phyloP scores from a whole-genome alignment of 1,140 invertebrate genomes.

The Megalonaias nervosa region DNA sequence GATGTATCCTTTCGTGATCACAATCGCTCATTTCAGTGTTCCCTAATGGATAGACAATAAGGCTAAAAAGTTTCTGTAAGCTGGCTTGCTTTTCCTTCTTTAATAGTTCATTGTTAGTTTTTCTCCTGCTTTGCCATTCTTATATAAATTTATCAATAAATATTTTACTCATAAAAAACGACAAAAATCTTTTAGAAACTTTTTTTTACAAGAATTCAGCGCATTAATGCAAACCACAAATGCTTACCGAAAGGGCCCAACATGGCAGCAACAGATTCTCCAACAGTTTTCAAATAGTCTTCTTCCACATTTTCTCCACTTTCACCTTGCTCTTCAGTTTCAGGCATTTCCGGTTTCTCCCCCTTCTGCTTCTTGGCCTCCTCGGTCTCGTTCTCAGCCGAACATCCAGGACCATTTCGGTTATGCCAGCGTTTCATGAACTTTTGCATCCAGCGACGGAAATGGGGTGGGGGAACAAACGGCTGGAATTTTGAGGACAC shows the following conservation, averaged over 20 bases:
- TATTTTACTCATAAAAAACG: too few species aligned
- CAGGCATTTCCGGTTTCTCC: background rate
- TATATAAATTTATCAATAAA: too few species aligned
- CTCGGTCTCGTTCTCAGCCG: conserved; percentile 13
- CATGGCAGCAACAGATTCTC: conserved; percentile 71
- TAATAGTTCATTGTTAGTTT: too few species aligned
- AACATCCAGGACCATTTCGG: conserved; percentile 9
- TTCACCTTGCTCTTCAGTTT: conserved; percentile 15
- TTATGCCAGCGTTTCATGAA: conserved; percentile 45
- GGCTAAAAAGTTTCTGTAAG: too few species aligned
- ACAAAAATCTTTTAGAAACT: too few species aligned
- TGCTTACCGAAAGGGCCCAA: conserved; percentile 72
- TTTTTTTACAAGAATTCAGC: too few species aligned
- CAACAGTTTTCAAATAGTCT: conserved; percentile 69
- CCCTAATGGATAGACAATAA: too few species aligned
- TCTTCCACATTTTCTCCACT: conserved; percentile 35
- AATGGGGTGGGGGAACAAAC: conserved; percentile 43
- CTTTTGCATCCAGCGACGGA: conserved; percentile 43
- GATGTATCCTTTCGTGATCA: too few species aligned
- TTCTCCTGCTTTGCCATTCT: too few species aligned
- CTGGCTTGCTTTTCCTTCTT: too few species aligned
- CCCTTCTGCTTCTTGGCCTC: conserved; percentile 23
- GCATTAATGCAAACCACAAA: too few species aligned
- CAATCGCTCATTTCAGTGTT: too few species aligned
- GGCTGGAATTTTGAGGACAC: conserved; percentile 1